A percentile compares a stretch with the other conserved stretches of the same genome.
Evolutionary conservation across 2,797 vertebrate species (phyloP).

Genomic region (Sebastes trivittatus): DNA sequence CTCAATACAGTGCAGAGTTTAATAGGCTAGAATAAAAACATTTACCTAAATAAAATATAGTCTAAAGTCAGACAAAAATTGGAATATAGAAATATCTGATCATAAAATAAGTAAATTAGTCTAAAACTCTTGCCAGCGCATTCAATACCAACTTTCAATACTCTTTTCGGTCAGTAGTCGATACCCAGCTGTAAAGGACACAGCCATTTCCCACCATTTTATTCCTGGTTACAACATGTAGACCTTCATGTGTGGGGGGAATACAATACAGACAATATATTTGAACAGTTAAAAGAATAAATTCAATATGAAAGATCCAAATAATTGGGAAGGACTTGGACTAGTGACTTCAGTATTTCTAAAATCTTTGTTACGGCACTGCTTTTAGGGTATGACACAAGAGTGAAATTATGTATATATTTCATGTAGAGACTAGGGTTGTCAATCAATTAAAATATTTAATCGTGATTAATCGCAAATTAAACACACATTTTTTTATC

Average conservation of each 20-base stretch:
- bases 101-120: neutral
- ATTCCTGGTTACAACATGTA: neutral
- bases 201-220: neutral
- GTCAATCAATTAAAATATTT: no score
- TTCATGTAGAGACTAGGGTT: neutral
- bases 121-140: neutral
- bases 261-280: neutral
- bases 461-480: no score
- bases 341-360: neutral
- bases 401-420: neutral
- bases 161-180: accelerated
- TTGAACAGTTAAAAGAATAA: neutral
- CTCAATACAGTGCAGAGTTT: neutral
- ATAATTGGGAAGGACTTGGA: neutral
- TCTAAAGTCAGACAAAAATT: neutral
- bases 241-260: neutral
- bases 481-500: no score
- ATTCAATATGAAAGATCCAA: neutral
- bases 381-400: neutral
- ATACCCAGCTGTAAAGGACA: neutral
- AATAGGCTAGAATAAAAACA: neutral
- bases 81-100: neutral
- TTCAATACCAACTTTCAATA: neutral
- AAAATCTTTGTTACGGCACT: neutral
- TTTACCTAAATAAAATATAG: neutral